These are phyloP conservation scores for Echinops telfairi DNA, from an alignment of 2,113 vertebrate species.

Conservation along the genomic window DNA sequence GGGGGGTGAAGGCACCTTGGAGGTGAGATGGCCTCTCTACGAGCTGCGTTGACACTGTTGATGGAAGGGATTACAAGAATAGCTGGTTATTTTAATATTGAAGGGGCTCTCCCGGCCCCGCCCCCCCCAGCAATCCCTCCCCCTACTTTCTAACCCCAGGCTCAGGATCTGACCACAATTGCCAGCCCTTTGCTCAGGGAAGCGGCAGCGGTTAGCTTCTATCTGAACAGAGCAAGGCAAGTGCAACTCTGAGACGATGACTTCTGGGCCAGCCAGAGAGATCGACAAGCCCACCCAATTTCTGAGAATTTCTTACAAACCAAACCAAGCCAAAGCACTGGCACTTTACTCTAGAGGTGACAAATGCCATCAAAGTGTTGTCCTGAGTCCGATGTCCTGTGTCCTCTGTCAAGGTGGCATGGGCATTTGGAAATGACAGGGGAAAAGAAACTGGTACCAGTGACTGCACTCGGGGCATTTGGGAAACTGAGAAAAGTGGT, in stretches of 20 bases:
- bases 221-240: background rate
- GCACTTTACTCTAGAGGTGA: background rate
- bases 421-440: slow-evolving; percentile 21
- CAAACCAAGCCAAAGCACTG: background rate
- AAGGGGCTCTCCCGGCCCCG: background rate
- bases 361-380: background rate
- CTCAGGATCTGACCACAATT: background rate
- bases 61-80: slow-evolving; percentile 51
- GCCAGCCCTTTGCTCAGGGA: slow-evolving; percentile 25
- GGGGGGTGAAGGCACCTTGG: slow-evolving; percentile 51
- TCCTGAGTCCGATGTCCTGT: background rate
- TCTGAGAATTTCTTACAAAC: background rate
- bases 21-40: slow-evolving; percentile 30
- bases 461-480: background rate
- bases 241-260: background rate
- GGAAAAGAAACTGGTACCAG: slow-evolving; percentile 48
- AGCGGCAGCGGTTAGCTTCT: slow-evolving; percentile 30
- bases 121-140: background rate
- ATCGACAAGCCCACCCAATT: background rate
- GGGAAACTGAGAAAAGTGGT: background rate
- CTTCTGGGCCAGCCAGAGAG: background rate
- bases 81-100: slow-evolving; percentile 55
- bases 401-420: background rate
- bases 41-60: slow-evolving; percentile 51
- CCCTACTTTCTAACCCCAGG: background rate